Evolutionary conservation across 2,113 vertebrate species (phyloP).

Genomic region (Gymnogyps californianus): DNA sequence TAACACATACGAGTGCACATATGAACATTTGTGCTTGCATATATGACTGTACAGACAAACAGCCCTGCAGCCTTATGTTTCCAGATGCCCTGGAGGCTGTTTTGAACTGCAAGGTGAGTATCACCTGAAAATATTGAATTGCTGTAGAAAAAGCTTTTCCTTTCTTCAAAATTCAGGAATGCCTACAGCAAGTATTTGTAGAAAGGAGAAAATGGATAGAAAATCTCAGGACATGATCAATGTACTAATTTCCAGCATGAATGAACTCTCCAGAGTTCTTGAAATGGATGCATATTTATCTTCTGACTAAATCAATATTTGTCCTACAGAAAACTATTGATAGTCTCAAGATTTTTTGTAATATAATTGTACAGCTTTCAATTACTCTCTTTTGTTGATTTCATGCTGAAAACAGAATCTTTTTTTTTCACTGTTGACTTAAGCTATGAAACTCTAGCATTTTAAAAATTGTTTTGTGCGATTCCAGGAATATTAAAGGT

Average conservation of each 20-base stretch:
- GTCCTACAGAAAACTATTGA: background rate
- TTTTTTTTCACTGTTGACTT: background rate
- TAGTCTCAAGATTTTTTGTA: background rate
- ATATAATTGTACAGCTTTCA: background rate
- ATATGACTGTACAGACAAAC: background rate
- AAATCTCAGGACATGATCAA: background rate
- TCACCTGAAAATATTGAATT: background rate
- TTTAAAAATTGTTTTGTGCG: background rate
- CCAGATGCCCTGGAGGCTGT: background rate
- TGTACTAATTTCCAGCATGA: constrained; percentile 25
- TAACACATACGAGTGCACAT: background rate
- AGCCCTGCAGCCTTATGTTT: background rate
- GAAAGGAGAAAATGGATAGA: background rate
- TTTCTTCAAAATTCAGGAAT: background rate
- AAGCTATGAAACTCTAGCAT: background rate
- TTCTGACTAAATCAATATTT: background rate
- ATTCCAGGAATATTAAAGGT: background rate
- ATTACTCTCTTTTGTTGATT: background rate
- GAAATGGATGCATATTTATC: constrained; percentile 3
- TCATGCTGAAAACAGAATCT: background rate
- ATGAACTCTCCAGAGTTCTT: background rate
- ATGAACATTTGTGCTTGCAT: background rate
- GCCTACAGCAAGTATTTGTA: background rate
- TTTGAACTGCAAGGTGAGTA: background rate
- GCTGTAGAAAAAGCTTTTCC: background rate